Evolutionary conservation across 2,797 vertebrate genomes (phyloP).

Genomic region (Clarias laeviceps): DNA sequence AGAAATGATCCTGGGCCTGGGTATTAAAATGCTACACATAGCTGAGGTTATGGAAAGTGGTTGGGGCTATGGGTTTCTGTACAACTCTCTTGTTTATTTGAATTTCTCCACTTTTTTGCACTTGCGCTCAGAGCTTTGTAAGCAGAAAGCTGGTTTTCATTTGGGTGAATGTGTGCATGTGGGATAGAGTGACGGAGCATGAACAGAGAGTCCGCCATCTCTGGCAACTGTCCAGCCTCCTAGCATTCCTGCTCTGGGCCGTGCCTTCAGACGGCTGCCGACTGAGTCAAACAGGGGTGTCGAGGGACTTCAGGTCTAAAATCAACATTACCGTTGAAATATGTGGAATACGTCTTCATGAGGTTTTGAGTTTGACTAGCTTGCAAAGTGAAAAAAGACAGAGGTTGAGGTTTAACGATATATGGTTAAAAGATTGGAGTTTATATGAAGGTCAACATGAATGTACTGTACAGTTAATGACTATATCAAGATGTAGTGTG

Average conservation of each 20-base stretch:
- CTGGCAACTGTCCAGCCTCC: constrained; percentile 51
- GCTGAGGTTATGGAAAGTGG: background rate
- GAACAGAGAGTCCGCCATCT: constrained; percentile 46
- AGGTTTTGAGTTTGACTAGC: constrained; percentile 8
- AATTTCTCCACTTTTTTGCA: constrained; percentile 16
- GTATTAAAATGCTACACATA: background rate
- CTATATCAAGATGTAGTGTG: background rate
- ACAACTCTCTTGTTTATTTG: background rate
- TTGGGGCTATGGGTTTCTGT: background rate
- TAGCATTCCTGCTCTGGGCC: constrained; percentile 56
- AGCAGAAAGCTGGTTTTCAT: constrained; percentile 42
- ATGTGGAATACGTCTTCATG: constrained; percentile 6
- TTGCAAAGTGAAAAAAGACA: background rate
- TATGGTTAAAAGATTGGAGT: background rate
- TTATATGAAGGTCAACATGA: background rate
- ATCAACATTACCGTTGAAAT: constrained; percentile 6
- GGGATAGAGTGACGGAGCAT: constrained; percentile 48
- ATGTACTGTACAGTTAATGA: background rate
- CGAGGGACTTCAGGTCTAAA: constrained; percentile 14
- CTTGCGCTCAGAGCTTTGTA: constrained; percentile 12
- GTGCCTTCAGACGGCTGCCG: constrained; percentile 48
- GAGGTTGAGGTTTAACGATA: constrained; percentile 6
- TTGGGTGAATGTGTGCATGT: constrained; percentile 32
- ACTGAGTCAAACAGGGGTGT: constrained; percentile 29
- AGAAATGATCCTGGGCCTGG: background rate